Evolutionary conservation across 2,797 vertebrate species (phyloP).

Genomic region (Gymnothorax reevesii): DNA sequence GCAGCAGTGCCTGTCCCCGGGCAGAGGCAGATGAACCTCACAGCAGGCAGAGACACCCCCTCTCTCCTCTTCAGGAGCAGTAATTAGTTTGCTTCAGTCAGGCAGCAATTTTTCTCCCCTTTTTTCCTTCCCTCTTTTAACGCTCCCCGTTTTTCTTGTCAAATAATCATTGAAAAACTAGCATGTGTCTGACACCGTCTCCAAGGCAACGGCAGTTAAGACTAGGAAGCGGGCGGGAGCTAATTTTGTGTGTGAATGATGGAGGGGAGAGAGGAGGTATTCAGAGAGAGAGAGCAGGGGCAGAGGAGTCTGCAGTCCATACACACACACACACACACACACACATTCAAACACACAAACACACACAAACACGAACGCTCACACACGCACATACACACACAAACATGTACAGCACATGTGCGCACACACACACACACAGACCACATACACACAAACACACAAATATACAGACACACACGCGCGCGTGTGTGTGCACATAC

Average conservation of each 20-base stretch:
- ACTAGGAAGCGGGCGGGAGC: slow-evolving; percentile 76
- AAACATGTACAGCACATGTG: background rate
- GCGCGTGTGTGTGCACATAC: background rate
- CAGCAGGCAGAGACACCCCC: slow-evolving; percentile 34
- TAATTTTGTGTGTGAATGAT: slow-evolving; percentile 80
- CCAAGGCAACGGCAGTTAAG: slow-evolving; percentile 88
- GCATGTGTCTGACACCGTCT: slow-evolving; percentile 93
- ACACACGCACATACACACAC: background rate
- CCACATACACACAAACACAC: background rate
- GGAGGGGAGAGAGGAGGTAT: slow-evolving; percentile 62
- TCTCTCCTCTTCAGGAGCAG: slow-evolving; percentile 28
- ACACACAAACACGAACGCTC: background rate
- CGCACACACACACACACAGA: slow-evolving; percentile 3
- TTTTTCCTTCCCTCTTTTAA: slow-evolving; percentile 64
- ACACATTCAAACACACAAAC: slow-evolving; percentile 9
- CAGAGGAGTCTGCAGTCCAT: slow-evolving; percentile 3
- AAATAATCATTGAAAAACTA: slow-evolving; percentile 88
- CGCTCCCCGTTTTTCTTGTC: slow-evolving; percentile 76
- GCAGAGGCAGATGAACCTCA: slow-evolving; percentile 34
- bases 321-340: slow-evolving; percentile 39
- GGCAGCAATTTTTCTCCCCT: slow-evolving; percentile 49
- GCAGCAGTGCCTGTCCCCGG: slow-evolving; percentile 30
- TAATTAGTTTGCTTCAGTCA: slow-evolving; percentile 55
- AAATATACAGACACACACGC: background rate
- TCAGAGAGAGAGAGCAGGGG: slow-evolving; percentile 33